phyloP scores from a whole-genome alignment of 2,113 vertebrate genomes.

The Tringa solitaria region DNA sequence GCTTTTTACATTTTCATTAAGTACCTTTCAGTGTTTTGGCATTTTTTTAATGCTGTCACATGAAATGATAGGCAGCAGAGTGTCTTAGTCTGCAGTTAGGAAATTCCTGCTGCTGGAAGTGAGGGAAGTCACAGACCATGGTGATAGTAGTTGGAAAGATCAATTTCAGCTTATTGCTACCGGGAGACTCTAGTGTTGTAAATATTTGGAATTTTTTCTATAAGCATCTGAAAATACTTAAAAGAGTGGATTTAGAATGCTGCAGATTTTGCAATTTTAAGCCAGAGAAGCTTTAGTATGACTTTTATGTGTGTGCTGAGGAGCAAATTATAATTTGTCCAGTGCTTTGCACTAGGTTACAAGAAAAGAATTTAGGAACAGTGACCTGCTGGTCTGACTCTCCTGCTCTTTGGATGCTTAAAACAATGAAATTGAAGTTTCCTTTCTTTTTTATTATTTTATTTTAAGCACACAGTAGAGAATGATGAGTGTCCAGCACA shows the following conservation, averaged over 20 bases:
- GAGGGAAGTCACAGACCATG: fast-evolving
- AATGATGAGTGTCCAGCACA: fast-evolving
- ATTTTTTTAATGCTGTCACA: not conserved
- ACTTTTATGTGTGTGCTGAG: not conserved
- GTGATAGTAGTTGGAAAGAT: not conserved
- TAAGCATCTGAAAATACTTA: not conserved
- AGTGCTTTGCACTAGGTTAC: not conserved
- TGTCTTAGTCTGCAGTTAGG: not conserved
- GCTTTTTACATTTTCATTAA: not conserved
- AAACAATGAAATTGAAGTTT: not conserved
- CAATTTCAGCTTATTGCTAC: not conserved
- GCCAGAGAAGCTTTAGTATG: not conserved
- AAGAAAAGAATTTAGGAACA: not conserved
- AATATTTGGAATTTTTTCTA: not conserved
- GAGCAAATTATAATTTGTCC: not conserved
- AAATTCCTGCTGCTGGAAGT: not conserved
- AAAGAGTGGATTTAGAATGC: not conserved
- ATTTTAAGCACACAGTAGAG: not conserved
- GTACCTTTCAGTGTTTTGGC: not conserved
- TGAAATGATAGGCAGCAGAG: fast-evolving
- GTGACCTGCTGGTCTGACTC: not conserved
- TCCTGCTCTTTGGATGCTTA: not conserved
- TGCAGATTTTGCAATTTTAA: not conserved
- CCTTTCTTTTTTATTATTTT: not conserved
- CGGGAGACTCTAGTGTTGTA: not conserved